Conservation (phyloP, 2,797 vertebrate genomes). For the Coregonus sp. region DNA sequence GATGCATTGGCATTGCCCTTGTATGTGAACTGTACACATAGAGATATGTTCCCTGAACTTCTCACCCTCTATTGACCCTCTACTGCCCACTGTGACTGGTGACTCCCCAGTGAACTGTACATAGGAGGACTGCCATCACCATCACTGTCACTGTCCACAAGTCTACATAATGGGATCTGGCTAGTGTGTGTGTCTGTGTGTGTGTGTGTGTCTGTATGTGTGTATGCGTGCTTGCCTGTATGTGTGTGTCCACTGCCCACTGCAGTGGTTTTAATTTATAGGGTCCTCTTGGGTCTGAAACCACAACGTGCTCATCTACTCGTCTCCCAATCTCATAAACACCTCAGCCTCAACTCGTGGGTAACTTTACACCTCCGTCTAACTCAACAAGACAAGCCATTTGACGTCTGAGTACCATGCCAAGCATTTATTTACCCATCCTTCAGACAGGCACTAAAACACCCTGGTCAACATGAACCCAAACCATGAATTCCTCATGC, state of each 20-base stretch:
- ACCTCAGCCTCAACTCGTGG: conserved; percentile 61
- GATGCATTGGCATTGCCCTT: conserved; percentile 2
- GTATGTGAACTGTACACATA: conserved; percentile 34
- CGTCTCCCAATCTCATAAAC: conserved; percentile 62
- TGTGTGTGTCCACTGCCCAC: not conserved
- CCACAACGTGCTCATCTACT: conserved; percentile 63
- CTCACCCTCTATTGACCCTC: conserved; percentile 40
- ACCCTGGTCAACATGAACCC: conserved; percentile 51
- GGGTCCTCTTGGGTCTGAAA: conserved; percentile 68
- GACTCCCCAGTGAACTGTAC: conserved; percentile 21
- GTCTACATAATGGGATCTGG: conserved; percentile 46
- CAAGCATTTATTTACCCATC: conserved; percentile 72
- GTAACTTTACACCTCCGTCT: conserved; percentile 71
- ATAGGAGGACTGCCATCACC: conserved; percentile 35
- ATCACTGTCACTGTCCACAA: conserved; percentile 14
- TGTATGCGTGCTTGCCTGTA: too few relatives aligned
- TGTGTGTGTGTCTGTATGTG: not conserved
- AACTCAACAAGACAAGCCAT: conserved; percentile 52
- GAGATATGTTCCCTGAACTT: conserved; percentile 32
- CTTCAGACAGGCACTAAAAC: conserved; percentile 51
- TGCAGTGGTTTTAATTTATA: conserved; percentile 46
- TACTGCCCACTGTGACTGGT: not conserved
- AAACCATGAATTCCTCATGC: conserved; percentile 57
- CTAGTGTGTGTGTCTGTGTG: conserved; percentile 33
- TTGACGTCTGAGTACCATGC: conserved; percentile 60